Conservation (phyloP, 1,140 invertebrate species). For the Musca domestica region DNA sequence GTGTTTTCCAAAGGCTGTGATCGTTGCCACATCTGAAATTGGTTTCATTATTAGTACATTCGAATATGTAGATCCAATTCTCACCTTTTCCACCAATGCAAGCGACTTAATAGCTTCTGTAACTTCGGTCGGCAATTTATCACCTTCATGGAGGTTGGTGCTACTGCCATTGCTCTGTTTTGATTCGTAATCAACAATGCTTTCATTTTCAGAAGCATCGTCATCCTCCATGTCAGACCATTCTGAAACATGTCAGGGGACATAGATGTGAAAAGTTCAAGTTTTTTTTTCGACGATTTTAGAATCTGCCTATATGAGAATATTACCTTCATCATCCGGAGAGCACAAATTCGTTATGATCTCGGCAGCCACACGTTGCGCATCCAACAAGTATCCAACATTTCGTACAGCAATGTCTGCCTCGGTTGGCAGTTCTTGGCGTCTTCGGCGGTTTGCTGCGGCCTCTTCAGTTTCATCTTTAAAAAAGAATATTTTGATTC, state of each 20-base stretch:
- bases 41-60: background rate
- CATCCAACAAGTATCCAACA: conserved; percentile 58
- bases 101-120: conserved; percentile 36
- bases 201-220: conserved; percentile 41
- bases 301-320: background rate
- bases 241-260: conserved; percentile 10
- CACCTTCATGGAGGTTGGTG: conserved; percentile 43
- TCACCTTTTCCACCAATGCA: conserved; percentile 31
- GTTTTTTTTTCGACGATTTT: background rate
- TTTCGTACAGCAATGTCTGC: conserved; percentile 55
- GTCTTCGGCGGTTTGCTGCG: conserved; percentile 30
- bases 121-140: conserved; percentile 37
- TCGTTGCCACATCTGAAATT: conserved; percentile 31
- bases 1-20: conserved; percentile 36
- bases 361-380: conserved; percentile 67
- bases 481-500: no score
- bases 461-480: conserved; percentile 32
- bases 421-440: conserved; percentile 36
- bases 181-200: conserved; percentile 41
- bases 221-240: conserved; percentile 33
- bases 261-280: background rate
- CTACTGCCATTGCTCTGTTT: conserved; percentile 26
- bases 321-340: conserved; percentile 57
- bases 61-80: no score
- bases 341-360: conserved; percentile 71